phyloP scores from a whole-genome alignment of 2,113 vertebrate genomes.

The Cathartes aura region DNA sequence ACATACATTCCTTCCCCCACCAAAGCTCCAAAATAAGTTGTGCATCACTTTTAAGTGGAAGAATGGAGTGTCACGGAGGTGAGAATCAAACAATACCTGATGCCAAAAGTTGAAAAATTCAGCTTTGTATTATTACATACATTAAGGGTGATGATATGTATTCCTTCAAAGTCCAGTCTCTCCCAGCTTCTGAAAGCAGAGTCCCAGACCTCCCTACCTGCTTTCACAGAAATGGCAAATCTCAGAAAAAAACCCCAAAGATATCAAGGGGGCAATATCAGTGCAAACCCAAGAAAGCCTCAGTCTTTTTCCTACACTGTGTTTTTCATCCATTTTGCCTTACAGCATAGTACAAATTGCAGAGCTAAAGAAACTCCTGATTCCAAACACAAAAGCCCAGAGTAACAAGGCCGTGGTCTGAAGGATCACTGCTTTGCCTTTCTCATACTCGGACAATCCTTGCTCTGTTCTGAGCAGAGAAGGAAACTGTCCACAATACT shows the following conservation, averaged over 20 bases:
- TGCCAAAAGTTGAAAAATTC: neutral
- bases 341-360: neutral
- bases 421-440: constrained; percentile 33
- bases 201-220: neutral
- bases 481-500: constrained; percentile 35
- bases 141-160: neutral
- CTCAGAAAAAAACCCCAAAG: accelerated
- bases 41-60: neutral
- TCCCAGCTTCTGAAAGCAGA: neutral
- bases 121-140: neutral
- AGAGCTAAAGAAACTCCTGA: constrained; percentile 12
- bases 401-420: neutral
- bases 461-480: constrained; percentile 42
- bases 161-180: neutral
- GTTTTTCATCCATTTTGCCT: constrained; percentile 30
- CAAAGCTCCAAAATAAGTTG: neutral
- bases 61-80: neutral
- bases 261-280: neutral
- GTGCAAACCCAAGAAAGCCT: neutral
- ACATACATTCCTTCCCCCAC: neutral
- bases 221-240: neutral
- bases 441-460: constrained; percentile 14
- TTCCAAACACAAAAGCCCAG: neutral
- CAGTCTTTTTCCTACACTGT: neutral
- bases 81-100: neutral